phyloP scores from a whole-genome alignment of 2,888 invertebrate genomes.

The Tupiocoris notatus region DNA sequence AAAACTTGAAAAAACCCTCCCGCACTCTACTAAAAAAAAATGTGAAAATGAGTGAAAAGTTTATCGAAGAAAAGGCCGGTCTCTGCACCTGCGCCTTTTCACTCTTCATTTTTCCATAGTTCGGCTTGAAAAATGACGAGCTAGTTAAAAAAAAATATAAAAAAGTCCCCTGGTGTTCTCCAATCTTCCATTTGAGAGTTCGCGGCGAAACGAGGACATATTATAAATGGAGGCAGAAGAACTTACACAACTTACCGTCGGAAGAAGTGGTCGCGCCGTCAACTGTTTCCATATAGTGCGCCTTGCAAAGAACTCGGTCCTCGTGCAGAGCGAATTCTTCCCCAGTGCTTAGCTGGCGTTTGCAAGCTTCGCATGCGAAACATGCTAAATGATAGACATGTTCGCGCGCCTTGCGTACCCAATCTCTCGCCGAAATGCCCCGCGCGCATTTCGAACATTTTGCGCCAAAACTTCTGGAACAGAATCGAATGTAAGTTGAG shows the following conservation, averaged over 20 bases:
- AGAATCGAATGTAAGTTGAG: neutral
- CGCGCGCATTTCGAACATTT: constrained; percentile 95
- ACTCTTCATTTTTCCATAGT: too few relatives aligned
- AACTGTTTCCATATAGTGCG: constrained; percentile 89
- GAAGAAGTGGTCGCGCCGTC: constrained; percentile 90
- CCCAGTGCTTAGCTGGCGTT: constrained; percentile 87
- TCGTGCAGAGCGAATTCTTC: constrained; percentile 97
- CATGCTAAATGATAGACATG: constrained; percentile 97
- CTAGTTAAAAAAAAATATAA: too few relatives aligned
- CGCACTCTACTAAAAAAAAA: too few relatives aligned
- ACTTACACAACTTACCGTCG: constrained; percentile 65
- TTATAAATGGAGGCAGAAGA: neutral
- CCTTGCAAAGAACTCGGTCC: constrained; percentile 92
- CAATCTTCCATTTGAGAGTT: too few relatives aligned
- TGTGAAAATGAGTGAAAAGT: too few relatives aligned
- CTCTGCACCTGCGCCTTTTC: too few relatives aligned
- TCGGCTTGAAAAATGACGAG: too few relatives aligned
- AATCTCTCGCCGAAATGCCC: constrained; percentile 90
- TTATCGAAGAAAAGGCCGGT: too few relatives aligned
- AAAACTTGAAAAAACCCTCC: too few relatives aligned
- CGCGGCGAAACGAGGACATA: too few relatives aligned
- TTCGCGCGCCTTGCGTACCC: constrained; percentile 93
- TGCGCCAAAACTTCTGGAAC: constrained; percentile 84
- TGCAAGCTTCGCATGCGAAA: constrained; percentile 96
- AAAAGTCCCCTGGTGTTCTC: too few relatives aligned